Percentiles rank a stretch among this genome's conserved stretches.
These are phyloP conservation scores for Zeuzera pyrina DNA, from an alignment of 2,888 invertebrate genomes.

Conservation along the genomic window DNA sequence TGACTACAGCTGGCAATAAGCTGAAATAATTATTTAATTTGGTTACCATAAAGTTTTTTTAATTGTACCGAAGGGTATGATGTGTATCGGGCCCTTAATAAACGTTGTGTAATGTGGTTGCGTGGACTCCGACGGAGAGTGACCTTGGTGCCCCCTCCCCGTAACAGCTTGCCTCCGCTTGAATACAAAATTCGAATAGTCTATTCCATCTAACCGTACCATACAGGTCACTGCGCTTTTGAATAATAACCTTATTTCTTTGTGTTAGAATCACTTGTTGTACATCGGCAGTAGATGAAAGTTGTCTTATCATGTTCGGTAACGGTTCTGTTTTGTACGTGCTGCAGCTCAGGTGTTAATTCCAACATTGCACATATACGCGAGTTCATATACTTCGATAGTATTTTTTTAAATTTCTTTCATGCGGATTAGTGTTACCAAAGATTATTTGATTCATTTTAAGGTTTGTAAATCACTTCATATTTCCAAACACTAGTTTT, in stretches of 20 bases:
- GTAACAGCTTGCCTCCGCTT: constrained; percentile 27
- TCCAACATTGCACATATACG: constrained; percentile 36
- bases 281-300: constrained; percentile 24
- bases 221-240: constrained; percentile 41
- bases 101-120: constrained; percentile 28
- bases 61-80: constrained; percentile 46
- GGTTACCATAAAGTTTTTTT: constrained; percentile 42
- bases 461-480: no score
- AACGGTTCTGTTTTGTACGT: constrained; percentile 53
- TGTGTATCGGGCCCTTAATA: constrained; percentile 41
- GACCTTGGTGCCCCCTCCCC: constrained; percentile 55
- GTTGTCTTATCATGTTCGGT: constrained; percentile 20
- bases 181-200: constrained; percentile 62
- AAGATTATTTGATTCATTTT: no score
- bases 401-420: no score
- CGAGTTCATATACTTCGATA: no score
- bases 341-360: constrained; percentile 60
- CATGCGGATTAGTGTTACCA: no score
- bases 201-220: constrained; percentile 47
- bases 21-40: constrained; percentile 50
- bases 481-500: no score
- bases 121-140: constrained; percentile 55
- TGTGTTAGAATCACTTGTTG: constrained; percentile 34
- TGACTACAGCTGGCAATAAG: constrained; percentile 33
- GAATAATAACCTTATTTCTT: constrained; percentile 30